phyloP scores from a whole-genome alignment of 2,888 invertebrate species.

The Diogma glabrata region DNA sequence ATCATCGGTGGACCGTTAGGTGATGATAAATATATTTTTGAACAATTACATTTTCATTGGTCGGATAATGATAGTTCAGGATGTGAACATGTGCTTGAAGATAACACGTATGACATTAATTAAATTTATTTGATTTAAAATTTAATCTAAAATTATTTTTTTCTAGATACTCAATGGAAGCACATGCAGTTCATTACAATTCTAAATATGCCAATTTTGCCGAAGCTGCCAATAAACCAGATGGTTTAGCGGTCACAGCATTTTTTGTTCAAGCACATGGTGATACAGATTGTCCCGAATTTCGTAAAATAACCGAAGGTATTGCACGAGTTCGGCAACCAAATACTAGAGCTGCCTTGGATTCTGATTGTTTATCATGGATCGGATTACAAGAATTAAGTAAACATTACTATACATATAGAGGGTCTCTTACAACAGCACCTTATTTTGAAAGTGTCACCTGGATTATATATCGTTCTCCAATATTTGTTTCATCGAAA shows the following conservation, averaged over 20 bases:
- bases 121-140: neutral
- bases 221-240: constrained; percentile 53
- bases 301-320: constrained; percentile 46
- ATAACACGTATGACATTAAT: constrained; percentile 42
- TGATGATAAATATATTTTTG: constrained; percentile 54
- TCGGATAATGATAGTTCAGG: constrained; percentile 60
- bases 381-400: constrained; percentile 53
- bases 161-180: constrained; percentile 58
- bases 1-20: constrained; percentile 52
- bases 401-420: constrained; percentile 60
- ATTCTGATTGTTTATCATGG: constrained; percentile 55
- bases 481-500: constrained; percentile 52
- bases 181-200: constrained; percentile 69
- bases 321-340: constrained; percentile 34
- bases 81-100: constrained; percentile 69
- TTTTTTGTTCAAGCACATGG: constrained; percentile 51
- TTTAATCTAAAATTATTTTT: neutral
- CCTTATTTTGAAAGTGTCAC: constrained; percentile 62
- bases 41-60: constrained; percentile 77
- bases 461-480: constrained; percentile 60
- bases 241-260: constrained; percentile 58
- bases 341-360: constrained; percentile 32
- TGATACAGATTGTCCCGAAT: constrained; percentile 45
- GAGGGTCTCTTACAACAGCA: constrained; percentile 59
- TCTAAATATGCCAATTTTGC: constrained; percentile 52